Conservation (phyloP, 2,113 vertebrate species). For the Mormyrus iriodes region DNA sequence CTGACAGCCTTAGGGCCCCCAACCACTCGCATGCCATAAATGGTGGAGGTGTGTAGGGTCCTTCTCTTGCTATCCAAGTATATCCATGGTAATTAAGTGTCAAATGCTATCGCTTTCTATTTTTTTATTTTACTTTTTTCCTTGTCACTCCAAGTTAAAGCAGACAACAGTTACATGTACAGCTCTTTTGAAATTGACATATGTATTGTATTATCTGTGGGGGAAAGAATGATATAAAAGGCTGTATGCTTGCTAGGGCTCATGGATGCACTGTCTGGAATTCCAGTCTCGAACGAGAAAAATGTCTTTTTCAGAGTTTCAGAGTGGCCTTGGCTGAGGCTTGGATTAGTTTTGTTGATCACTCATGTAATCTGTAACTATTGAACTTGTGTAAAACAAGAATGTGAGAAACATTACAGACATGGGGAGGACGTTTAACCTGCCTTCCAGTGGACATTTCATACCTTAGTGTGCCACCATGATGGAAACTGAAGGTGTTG, state of each 20-base stretch:
- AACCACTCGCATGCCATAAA: not conserved
- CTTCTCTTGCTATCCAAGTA: not conserved
- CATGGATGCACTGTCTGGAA: not conserved
- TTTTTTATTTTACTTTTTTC: not conserved
- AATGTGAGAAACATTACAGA: not conserved
- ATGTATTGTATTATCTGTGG: not conserved
- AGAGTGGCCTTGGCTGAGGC: not conserved
- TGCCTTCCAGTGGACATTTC: not conserved
- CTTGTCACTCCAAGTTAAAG: not conserved
- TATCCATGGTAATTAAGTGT: not conserved
- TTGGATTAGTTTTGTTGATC: no score
- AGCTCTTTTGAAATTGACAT: not conserved
- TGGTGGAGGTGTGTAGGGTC: not conserved
- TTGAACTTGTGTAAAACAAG: not conserved
- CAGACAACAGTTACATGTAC: not conserved
- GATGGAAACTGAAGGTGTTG: not conserved
- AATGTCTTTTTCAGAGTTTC: conserved; percentile 6
- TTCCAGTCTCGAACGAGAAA: not conserved
- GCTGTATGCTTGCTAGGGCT: not conserved
- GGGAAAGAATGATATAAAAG: not conserved
- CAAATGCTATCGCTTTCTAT: not conserved
- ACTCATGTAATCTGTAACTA: not conserved
- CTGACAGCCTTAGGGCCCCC: not conserved
- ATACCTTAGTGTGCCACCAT: not conserved
- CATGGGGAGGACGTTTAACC: not conserved